Evolutionary conservation across 2,113 vertebrate genomes (phyloP).

Genomic region (Rhinoderma darwinii): DNA sequence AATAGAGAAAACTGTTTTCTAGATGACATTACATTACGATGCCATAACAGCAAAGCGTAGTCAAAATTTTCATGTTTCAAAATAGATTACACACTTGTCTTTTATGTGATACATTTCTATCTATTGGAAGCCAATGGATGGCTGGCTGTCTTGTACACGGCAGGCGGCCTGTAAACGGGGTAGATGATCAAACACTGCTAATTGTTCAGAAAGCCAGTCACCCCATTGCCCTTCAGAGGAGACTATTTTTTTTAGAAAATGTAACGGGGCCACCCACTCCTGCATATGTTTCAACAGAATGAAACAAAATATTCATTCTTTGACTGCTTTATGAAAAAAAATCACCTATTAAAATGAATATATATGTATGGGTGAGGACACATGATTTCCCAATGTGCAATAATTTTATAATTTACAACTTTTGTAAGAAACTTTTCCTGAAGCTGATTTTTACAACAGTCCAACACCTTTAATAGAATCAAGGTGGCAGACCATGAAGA

Average conservation of each 20-base stretch:
- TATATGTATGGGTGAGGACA: slow-evolving; percentile 40
- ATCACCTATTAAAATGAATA: slow-evolving; percentile 5
- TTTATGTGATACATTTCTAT: neutral
- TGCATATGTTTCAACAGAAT: neutral
- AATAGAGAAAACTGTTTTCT: neutral
- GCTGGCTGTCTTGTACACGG: neutral
- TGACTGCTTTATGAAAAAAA: neutral
- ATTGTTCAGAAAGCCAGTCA: slow-evolving; percentile 21
- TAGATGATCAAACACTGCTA: slow-evolving; percentile 33
- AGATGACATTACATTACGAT: neutral
- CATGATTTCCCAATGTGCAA: slow-evolving; percentile 62
- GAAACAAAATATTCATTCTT: slow-evolving; percentile 1
- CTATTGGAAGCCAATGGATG: neutral
- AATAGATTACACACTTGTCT: neutral
- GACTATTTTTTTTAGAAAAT: slow-evolving; percentile 25
- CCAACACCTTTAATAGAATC: slow-evolving; percentile 81
- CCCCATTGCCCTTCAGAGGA: neutral
- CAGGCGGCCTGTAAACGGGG: slow-evolving; percentile 22
- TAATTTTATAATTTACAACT: slow-evolving; percentile 68
- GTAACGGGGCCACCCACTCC: slow-evolving; percentile 1
- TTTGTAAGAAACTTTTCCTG: slow-evolving; percentile 66
- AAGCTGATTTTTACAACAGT: slow-evolving; percentile 70
- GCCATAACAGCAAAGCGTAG: neutral
- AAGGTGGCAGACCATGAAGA: slow-evolving; percentile 80
- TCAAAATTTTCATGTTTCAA: neutral